Evolutionary conservation across 2,797 vertebrate genomes (phyloP).

Genomic region (Sebastes nivosus): DNA sequence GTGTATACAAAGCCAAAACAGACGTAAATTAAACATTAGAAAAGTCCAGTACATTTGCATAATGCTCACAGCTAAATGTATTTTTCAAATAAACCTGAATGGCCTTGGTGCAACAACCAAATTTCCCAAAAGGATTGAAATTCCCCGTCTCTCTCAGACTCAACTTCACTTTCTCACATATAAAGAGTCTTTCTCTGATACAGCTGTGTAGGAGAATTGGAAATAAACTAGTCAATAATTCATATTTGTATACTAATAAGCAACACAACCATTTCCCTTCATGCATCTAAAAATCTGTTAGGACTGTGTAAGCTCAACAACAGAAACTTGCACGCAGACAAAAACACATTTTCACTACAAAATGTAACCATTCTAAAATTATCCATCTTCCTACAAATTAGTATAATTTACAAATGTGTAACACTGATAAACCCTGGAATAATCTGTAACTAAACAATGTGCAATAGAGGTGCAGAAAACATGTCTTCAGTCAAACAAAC

Average conservation of each 20-base stretch:
- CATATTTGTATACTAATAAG: slow-evolving; percentile 65
- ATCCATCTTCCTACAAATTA: slow-evolving; percentile 38
- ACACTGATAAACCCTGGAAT: slow-evolving; percentile 48
- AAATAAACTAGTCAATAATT: slow-evolving; percentile 72
- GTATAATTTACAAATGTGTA: slow-evolving; percentile 49
- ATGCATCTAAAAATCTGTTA: slow-evolving; percentile 47
- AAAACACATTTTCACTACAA: slow-evolving; percentile 30
- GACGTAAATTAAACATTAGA: slow-evolving; percentile 73
- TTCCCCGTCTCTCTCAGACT: slow-evolving; percentile 38
- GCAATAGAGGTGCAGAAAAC: slow-evolving; percentile 49
- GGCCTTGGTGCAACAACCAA: slow-evolving; percentile 63
- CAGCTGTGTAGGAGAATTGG: slow-evolving; percentile 56
- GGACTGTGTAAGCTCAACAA: slow-evolving; percentile 34
- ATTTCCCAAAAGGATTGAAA: slow-evolving; percentile 46
- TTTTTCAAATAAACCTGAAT: slow-evolving; percentile 86
- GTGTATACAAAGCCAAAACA: slow-evolving; percentile 46
- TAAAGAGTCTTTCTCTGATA: slow-evolving; percentile 47
- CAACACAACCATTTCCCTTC: slow-evolving; percentile 55
- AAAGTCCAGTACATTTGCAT: slow-evolving; percentile 87
- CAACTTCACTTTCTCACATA: slow-evolving; percentile 22
- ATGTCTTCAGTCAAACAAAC: slow-evolving; percentile 59
- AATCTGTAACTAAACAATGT: slow-evolving; percentile 39
- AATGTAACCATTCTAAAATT: slow-evolving; percentile 39
- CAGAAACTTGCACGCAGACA: slow-evolving; percentile 17
- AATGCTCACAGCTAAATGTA: slow-evolving; percentile 82